phyloP scores from a whole-genome alignment of 1,140 invertebrate genomes.

The Paramacrobiotus metropolitanus region DNA sequence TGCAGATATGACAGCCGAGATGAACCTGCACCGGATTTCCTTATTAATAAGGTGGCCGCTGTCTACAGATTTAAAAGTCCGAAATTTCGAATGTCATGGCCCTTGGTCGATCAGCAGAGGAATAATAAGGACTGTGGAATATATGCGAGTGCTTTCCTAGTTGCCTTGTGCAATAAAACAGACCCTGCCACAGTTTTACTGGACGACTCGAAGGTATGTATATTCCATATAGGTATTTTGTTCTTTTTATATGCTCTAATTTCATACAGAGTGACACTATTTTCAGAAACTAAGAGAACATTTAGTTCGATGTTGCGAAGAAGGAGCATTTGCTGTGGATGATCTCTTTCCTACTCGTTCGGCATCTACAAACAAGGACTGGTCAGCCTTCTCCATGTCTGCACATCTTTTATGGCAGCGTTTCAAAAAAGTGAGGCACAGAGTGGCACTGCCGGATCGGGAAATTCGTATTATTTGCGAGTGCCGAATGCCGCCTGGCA shows the following conservation, averaged over 20 bases:
- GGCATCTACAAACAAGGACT: not conserved
- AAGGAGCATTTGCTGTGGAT: not conserved
- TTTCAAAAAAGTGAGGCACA: not conserved
- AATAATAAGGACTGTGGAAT: slow-evolving; percentile 4
- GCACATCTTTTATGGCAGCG: not conserved
- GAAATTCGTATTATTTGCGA: not conserved
- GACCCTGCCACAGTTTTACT: not conserved
- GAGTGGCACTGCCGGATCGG: not conserved
- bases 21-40: not conserved
- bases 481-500: not conserved
- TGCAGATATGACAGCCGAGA: not conserved
- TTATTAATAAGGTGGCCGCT: not conserved
- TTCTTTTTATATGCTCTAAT: not conserved
- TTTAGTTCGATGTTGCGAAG: not conserved
- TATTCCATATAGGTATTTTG: not conserved
- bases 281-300: not conserved
- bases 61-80: not conserved
- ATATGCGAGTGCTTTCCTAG: not conserved
- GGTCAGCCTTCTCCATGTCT: not conserved
- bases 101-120: slow-evolving; percentile 2
- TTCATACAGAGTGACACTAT: not conserved
- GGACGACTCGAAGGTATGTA: not conserved
- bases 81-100: not conserved
- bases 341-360: not conserved
- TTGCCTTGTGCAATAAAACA: not conserved